Evolutionary conservation across 2,113 vertebrate species (phyloP), one percentile per base, ranked within the genome.

Genomic region (Nerophis lumbriciformis): DNA sequence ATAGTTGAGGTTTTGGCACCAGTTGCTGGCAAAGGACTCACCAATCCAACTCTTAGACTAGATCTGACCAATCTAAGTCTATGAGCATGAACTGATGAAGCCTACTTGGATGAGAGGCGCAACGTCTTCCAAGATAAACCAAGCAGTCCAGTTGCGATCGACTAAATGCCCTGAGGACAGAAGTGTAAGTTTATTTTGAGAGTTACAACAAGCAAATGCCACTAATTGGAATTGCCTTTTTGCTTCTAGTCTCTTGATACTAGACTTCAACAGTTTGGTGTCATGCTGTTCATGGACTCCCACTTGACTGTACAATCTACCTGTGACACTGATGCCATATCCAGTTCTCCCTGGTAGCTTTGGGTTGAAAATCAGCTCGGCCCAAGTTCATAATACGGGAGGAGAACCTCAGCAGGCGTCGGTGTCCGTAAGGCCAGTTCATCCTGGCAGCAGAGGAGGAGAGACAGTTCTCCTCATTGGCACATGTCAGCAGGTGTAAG

Each of bases 301-400:
- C 11, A 28, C 21, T 52, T 19, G 16, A 52, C 19, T 21, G 10
- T 19, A 6, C 36, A 48, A 19, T 82, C 72, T 69, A 98, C 97
- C 92, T 93, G 91, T 99, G 97, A 75, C 97, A 99, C 81, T 97
- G 93, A 77, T 99, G 97, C 97, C 97, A 99, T 59, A 89, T 88
- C 97, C 97, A 99, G 71, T 93, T 90, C 0, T 99, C 94, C 5
- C 94, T 92, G 1, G 92, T 82, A 21, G 92, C 91, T 49, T 87
- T 85, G 0, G 96, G 97, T 12, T 92, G 86, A 84, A 99, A 99
- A 79, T 99, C 97, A 0, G 95, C 94, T 1, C 90, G 88, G 39
- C 97, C 97, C 56, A 95, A 19, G 82, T 99, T 99, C 88, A 94
- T 90, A 83, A 99, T 98, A 62, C 94, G 93, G 0, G 97, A 96